These are phyloP conservation scores for Pteronura brasiliensis DNA, from an alignment of 2,113 vertebrate species.

Conservation along the genomic window DNA sequence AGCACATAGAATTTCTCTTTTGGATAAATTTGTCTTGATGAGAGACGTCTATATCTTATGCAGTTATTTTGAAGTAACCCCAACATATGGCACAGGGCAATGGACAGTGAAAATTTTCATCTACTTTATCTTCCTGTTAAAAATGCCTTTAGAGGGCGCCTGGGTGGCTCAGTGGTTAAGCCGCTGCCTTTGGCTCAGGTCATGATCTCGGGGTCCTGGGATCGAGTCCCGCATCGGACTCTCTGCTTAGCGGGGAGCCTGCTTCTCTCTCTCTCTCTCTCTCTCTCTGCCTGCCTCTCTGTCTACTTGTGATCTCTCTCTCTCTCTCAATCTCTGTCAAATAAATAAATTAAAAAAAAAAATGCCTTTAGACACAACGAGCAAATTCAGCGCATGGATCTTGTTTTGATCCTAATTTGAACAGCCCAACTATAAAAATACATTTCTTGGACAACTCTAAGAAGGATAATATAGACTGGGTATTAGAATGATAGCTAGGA, in stretches of 20 bases:
- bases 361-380: not conserved
- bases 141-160: constrained; percentile 22
- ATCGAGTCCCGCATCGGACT: too few species aligned
- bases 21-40: constrained; percentile 41
- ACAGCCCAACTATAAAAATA: not conserved
- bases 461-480: not conserved
- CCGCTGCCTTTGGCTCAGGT: too few species aligned
- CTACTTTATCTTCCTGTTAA: constrained; percentile 34
- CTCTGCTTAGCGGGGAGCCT: too few species aligned
- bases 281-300: too few species aligned
- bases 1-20: constrained; percentile 55
- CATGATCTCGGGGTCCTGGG: too few species aligned
- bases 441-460: not conserved
- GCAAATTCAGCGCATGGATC: not conserved
- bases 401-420: constrained; percentile 5
- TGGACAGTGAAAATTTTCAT: not conserved
- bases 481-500: not conserved
- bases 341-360: too few species aligned
- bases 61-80: constrained; percentile 44
- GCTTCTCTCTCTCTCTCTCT: too few species aligned
- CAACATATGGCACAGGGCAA: not conserved
- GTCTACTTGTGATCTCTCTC: too few species aligned
- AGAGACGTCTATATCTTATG: constrained; percentile 15
- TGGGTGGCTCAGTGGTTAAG: too few species aligned
- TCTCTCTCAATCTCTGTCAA: too few species aligned